Conservation (phyloP, 2,797 vertebrate genomes). For the Serranus cabrilla region DNA sequence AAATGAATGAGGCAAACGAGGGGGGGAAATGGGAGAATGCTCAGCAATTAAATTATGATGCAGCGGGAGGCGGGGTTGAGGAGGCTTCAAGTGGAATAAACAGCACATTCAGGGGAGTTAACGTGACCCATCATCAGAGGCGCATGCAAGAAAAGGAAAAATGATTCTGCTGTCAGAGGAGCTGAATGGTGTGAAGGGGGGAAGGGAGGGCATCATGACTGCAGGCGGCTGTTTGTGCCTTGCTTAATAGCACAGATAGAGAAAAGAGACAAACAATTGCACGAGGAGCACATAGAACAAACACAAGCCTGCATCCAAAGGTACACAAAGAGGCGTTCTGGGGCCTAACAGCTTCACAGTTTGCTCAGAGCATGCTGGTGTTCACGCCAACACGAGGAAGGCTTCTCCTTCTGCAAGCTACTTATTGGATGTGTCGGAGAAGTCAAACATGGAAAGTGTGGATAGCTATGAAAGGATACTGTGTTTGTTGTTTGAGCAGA, state of each 20-base stretch:
- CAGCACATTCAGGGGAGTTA: slow-evolving; percentile 62
- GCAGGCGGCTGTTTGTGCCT: slow-evolving; percentile 53
- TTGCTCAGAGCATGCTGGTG: neutral
- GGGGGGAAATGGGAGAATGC: slow-evolving; percentile 38
- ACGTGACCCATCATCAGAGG: slow-evolving; percentile 65
- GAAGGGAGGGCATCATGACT: slow-evolving; percentile 43
- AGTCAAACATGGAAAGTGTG: slow-evolving; percentile 40
- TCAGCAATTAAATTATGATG: slow-evolving; percentile 77
- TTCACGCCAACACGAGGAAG: neutral
- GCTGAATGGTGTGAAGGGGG: slow-evolving; percentile 21
- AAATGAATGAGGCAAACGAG: slow-evolving; percentile 74
- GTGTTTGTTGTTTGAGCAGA: slow-evolving; percentile 30
- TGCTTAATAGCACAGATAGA: slow-evolving; percentile 34
- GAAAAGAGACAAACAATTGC: slow-evolving; percentile 43
- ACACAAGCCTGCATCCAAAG: slow-evolving; percentile 15
- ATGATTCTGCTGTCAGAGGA: slow-evolving; percentile 57
- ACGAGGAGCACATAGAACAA: slow-evolving; percentile 17
- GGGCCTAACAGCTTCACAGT: neutral
- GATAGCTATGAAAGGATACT: slow-evolving; percentile 33
- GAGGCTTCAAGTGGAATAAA: slow-evolving; percentile 63
- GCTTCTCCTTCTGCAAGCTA: slow-evolving; percentile 18
- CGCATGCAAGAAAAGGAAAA: slow-evolving; percentile 52
- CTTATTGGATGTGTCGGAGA: slow-evolving; percentile 45
- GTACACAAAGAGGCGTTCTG: slow-evolving; percentile 9
- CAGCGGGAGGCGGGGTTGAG: slow-evolving; percentile 26